Base-by-base conservation (phyloP, 2,888 invertebrate genomes). In the Polydrusus cervinus region DNA sequence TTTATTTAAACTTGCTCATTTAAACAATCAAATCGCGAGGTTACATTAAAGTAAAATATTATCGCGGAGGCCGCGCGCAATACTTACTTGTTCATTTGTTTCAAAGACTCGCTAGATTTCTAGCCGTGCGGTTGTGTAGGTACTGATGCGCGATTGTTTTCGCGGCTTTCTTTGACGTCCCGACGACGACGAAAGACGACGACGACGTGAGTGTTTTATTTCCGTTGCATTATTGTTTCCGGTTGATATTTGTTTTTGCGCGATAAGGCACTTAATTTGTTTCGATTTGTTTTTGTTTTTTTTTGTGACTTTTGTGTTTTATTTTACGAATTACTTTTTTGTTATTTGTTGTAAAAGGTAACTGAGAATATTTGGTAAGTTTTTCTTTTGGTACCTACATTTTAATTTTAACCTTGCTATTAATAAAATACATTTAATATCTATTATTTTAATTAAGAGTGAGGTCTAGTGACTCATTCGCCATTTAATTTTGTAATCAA, bases 1-100 rank as follows among this genome's bases (percentile, higher is more conserved):
- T 57, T 57, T 57, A 11, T 57, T 38, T 57, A 57, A 57, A 57
- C 25, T 55, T 55, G 14, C 55, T 38, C 34, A 16, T 57, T 57
- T n/a, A 57, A 38, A 66, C 66, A 65, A 65, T 65, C 34, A 66
- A 53, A 53, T 51, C 38, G 66, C 51, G 66, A 66, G 66, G 66
- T 51, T 66, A 49, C 34, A 64, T 43, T 67, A 65, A n/a, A n/a
- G 49, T 55, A 45, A 69, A 67, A 62, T 68, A 73, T 74, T 69
- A 74, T 62, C 40, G 64, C 74, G 68, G 74, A 74, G 74, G 74
- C 64, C 62, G 72, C 60, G 74, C 74, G 64, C 74, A 64, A 64
- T 74, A 69, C 74, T 74, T 74, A 74, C 62, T 73, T 73, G 47
- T 73, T 74, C 74, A 64, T 74, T 74, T 75, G 71, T 75, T 71